Base-by-base conservation (phyloP, 1,140 invertebrate species). In the Mamestra configurata region DNA sequence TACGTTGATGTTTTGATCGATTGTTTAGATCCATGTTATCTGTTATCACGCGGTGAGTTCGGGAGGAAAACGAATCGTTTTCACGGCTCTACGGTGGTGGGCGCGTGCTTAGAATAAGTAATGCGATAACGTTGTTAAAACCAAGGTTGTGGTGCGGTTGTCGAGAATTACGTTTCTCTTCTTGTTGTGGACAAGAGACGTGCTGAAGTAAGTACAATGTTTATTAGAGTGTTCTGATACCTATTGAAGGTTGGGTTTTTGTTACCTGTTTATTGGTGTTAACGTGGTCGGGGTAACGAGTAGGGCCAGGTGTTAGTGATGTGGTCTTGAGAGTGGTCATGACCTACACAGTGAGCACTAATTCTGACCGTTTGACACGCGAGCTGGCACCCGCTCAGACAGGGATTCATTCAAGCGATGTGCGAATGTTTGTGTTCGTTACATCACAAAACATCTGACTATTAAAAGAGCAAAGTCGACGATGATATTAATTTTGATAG, bases 301-400 rank as follows among this genome's bases (percentile, higher is more conserved):
- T 51, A 46, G 51, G 53, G 81, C 80, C 86, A 85, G 85, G 81
- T 88, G 85, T 82, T 66, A 40, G 43, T 70, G 75, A 73, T 75
- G 73, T 78, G 81, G 66, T 84, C 77, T 80, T 75, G 37, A 81
- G 75, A 81, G 78, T 89, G 92, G 84, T 92, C 88, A 84, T 91
- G 91, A 92, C 90, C 89, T 91, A 91, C 86, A 90, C 84, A 85
- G 83, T 79, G 53, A 68, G 79, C 79, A 87, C 88, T 89, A 89
- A 88, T 89, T 89, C 85, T 84, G 83, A 81, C 82, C 53, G 79
- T 43, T 68, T 84, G 86, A 87, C 90, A 83, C 82, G 87, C 81
- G 80, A 84, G 83, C 88, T 93, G 92, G 92, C 93, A 91, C 57
- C n/a, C 49, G 88, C 89, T 93, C 90, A 87, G 86, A 89, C 85